Evolutionary conservation across 2,113 vertebrate species (phyloP), one percentile per base, ranked within the genome.

Genomic region (Lynx canadensis): DNA sequence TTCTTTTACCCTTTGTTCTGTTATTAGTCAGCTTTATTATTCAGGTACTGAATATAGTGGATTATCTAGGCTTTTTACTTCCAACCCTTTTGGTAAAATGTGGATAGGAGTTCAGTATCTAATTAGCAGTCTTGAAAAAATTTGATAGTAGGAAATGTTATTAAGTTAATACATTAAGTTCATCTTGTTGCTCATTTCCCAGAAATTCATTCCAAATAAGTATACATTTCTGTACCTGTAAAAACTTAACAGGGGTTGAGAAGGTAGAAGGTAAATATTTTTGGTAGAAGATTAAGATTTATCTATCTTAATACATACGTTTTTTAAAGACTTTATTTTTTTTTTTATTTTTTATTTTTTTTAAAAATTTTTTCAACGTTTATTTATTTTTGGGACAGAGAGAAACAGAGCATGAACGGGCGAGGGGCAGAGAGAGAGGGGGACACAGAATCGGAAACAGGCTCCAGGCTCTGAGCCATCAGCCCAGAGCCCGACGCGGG

Each of bases 101-200:
- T 94, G 13, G 74, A 10, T 66, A 65, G 48, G 82, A 68, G 63
- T 85, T 84, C 55, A 84, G 60, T 25, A 91, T 25, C 38, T 63
- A 86, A 96, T 85, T 80, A 89, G 57, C 48, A 90, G 13, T 63
- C 33, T 97, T 87, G 41, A 92, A 95, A 83, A 1, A 27, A 85
- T 65, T 71, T 88, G 36, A 41, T 81, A 16, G 14, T 78, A 69
- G 33, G 55, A 89, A 80, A 83, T n/a, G 7, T 94, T 85, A 79
- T 66, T 96, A 86, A 86, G 50, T 81, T 69, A 91, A 85, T 92
- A 33, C 18, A 29, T 97, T 92, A 95, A 85, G 31, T 92, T 95
- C 11, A 63, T 94, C 29, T 52, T 85, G 31, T 52, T 97, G 25
- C 5, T 78, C 10, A 55, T 31, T 88, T 91, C n/a, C 29, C 19